Evolutionary conservation across 2,113 vertebrate species (phyloP).

Genomic region (Spea bombifrons): DNA sequence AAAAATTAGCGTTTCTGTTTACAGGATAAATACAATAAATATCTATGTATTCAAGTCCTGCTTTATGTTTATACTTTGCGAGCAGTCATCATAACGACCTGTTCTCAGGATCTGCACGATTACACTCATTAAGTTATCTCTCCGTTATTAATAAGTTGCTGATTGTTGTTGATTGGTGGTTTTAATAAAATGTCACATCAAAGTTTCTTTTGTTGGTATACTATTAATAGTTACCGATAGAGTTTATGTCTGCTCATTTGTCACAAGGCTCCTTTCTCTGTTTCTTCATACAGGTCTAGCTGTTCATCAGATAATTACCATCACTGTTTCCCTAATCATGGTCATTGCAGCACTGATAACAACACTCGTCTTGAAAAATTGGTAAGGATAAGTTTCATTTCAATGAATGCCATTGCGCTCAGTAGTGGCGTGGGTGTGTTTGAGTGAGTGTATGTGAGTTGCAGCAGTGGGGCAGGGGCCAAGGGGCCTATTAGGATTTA

Average conservation of each 20-base stretch:
- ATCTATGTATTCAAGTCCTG: no score
- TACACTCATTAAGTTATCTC: no score
- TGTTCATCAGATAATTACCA: conserved; percentile 98
- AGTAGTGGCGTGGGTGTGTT: background rate
- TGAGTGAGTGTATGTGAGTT: background rate
- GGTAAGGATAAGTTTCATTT: conserved; percentile 75
- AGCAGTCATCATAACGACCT: no score
- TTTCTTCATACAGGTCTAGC: conserved; percentile 83
- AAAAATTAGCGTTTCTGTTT: no score
- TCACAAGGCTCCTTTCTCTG: conserved; percentile 47
- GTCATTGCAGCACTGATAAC: conserved; percentile 98
- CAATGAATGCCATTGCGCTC: background rate
- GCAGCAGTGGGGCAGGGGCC: background rate
- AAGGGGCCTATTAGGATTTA: no score
- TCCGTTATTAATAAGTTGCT: no score
- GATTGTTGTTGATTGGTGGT: no score
- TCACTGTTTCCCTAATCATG: conserved; percentile 99
- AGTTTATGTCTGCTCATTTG: conserved; percentile 33
- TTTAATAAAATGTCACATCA: conserved; percentile 21
- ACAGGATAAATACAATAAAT: no score
- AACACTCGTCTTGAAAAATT: conserved; percentile 99
- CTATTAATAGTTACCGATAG: conserved; percentile 1
- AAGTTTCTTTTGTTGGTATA: conserved; percentile 10
- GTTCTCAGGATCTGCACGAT: no score
- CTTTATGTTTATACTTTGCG: no score